Conservation (phyloP, 1,140 invertebrate species). For the Plectrocnemia conspersa region DNA sequence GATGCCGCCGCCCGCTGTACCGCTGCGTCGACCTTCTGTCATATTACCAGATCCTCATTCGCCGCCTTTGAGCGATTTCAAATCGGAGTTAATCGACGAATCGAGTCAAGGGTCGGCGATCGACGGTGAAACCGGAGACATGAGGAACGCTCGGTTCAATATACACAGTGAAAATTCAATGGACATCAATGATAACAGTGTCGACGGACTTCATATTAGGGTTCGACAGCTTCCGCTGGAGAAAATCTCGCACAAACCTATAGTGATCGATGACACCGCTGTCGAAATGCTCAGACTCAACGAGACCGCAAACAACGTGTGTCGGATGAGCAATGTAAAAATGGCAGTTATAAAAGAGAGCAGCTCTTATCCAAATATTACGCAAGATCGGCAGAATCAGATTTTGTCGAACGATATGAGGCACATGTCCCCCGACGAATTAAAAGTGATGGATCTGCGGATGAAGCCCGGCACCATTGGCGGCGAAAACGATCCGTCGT, state of each 20-base stretch:
- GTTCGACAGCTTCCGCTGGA: conserved; percentile 16
- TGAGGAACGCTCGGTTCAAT: conserved; percentile 34
- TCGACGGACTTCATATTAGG: conserved; percentile 28
- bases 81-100: conserved; percentile 68
- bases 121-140: conserved; percentile 34
- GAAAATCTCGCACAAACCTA: conserved; percentile 3
- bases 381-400: conserved; percentile 49
- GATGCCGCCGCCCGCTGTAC: conserved; percentile 58
- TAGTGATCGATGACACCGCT: conserved; percentile 35
- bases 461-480: conserved; percentile 51
- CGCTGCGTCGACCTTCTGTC: conserved; percentile 53
- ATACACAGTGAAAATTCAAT: conserved; percentile 43
- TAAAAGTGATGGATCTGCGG: conserved; percentile 50
- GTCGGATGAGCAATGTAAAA: conserved; percentile 24
- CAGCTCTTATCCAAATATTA: conserved; percentile 39
- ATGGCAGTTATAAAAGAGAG: conserved; percentile 37
- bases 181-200: conserved; percentile 36
- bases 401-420: conserved; percentile 31
- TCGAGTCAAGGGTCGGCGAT: conserved; percentile 58
- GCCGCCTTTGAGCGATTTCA: conserved; percentile 51
- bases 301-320: conserved; percentile 22
- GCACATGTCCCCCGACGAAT: conserved; percentile 27
- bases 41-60: conserved; percentile 46
- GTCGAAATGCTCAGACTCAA: conserved; percentile 39
- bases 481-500: conserved; percentile 38